These are phyloP conservation scores for Clarias gariepinus DNA, from an alignment of 2,113 vertebrate genomes.

Conservation along the genomic window DNA sequence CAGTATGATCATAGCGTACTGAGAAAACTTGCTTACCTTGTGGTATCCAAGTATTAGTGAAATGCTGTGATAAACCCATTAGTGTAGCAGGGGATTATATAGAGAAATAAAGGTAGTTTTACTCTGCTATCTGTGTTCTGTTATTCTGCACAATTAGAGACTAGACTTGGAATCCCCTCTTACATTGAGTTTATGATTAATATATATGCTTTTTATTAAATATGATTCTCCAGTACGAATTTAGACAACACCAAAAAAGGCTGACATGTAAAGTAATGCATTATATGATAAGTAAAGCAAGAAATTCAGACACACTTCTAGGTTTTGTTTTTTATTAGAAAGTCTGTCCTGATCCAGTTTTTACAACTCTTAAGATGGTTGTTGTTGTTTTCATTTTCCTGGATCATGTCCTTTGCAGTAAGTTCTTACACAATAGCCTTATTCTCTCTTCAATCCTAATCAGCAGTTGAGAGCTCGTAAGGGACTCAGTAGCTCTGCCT, in stretches of 20 bases:
- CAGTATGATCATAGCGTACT: too few species aligned
- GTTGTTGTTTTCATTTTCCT: neutral
- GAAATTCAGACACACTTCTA: neutral
- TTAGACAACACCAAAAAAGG: neutral
- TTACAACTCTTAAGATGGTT: conserved; percentile 8
- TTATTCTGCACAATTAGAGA: too few species aligned
- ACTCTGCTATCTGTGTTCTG: too few species aligned
- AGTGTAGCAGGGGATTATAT: too few species aligned
- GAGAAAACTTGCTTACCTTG: too few species aligned
- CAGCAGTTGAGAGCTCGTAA: conserved; percentile 33
- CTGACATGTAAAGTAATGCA: neutral
- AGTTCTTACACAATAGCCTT: conserved; percentile 37
- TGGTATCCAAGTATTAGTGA: too few species aligned
- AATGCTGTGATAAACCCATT: too few species aligned
- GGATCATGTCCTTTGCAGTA: neutral
- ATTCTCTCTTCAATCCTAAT: conserved; percentile 36
- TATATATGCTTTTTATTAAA: neutral
- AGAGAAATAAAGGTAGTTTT: too few species aligned
- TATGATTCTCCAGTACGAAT: neutral
- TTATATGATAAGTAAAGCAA: neutral
- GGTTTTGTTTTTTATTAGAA: neutral
- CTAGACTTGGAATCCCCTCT: too few species aligned
- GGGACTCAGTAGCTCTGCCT: conserved; percentile 36
- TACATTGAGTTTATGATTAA: neutral
- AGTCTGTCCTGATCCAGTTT: conserved; percentile 2